Conservation (phyloP, 2,888 invertebrate genomes). For the Luperina testacea region DNA sequence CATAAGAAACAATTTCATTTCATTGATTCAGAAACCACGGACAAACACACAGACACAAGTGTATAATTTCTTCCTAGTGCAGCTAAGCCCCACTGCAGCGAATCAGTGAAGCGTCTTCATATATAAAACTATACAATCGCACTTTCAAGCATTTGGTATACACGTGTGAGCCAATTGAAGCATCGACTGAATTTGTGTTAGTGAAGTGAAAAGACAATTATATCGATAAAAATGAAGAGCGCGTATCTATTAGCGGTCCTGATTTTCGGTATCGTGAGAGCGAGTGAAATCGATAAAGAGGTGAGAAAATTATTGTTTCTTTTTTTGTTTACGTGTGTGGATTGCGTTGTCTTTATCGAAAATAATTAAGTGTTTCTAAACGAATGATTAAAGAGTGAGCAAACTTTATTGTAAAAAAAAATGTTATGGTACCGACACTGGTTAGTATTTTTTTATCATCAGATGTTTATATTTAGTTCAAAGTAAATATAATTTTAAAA, state of each 20-base stretch:
- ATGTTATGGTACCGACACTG: too few species aligned
- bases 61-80: conserved; percentile 8
- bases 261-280: conserved; percentile 83
- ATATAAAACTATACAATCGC: conserved; percentile 81
- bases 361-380: neutral
- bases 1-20: too few species aligned
- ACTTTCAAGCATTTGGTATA: conserved; percentile 83
- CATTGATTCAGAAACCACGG: neutral
- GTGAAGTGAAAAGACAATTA: conserved; percentile 80
- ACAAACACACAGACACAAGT: conserved; percentile 45
- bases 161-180: conserved; percentile 62
- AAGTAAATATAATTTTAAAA: neutral
- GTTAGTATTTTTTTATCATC: too few species aligned
- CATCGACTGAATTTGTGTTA: conserved; percentile 70
- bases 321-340: neutral
- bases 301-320: conserved; percentile 66
- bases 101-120: conserved; percentile 77
- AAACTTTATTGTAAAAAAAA: neutral
- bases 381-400: neutral
- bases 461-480: neutral
- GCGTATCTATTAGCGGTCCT: conserved; percentile 81
- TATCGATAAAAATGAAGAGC: conserved; percentile 79
- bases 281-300: conserved; percentile 84
- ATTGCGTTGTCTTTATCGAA: neutral
- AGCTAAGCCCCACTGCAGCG: conserved; percentile 77